A percentile compares a stretch with the other conserved stretches of the same genome.
Conservation (phyloP, 2,797 vertebrate species). For the Pseudomugil gertrudae region DNA sequence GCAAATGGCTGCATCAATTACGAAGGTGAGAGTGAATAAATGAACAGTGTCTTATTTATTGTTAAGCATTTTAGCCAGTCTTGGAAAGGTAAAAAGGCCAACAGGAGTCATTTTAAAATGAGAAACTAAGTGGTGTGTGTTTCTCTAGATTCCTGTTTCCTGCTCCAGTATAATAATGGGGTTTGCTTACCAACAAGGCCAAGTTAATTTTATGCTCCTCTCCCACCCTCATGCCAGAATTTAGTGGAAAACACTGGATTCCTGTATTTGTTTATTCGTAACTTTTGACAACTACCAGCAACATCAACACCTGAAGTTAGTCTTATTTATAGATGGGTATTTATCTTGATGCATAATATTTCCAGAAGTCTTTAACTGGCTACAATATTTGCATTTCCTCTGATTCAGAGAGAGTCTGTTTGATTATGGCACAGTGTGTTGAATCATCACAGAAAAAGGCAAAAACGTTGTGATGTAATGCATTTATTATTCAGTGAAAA, state of each 20-base stretch:
- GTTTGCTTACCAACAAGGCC: too few relatives aligned
- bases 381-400: background rate
- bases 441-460: background rate
- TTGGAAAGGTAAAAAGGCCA: conserved; percentile 1
- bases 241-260: background rate
- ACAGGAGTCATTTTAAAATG: too few relatives aligned
- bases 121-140: too few relatives aligned
- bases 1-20: conserved; percentile 96
- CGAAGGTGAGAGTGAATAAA: conserved; percentile 84
- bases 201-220: too few relatives aligned
- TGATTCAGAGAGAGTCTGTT: background rate
- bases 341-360: background rate
- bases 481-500: background rate
- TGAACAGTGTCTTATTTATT: background rate
- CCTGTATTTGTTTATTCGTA: background rate
- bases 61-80: background rate
- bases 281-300: background rate
- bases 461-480: background rate
- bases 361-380: too few relatives aligned
- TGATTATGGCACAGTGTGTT: background rate
- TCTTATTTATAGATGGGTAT: background rate
- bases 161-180: too few relatives aligned
- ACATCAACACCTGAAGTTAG: background rate
- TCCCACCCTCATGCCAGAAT: too few relatives aligned
- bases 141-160: too few relatives aligned